These are phyloP conservation scores for Brachionus asplanchnoidis DNA, from an alignment of 1,140 invertebrate species.

Conservation along the genomic window DNA sequence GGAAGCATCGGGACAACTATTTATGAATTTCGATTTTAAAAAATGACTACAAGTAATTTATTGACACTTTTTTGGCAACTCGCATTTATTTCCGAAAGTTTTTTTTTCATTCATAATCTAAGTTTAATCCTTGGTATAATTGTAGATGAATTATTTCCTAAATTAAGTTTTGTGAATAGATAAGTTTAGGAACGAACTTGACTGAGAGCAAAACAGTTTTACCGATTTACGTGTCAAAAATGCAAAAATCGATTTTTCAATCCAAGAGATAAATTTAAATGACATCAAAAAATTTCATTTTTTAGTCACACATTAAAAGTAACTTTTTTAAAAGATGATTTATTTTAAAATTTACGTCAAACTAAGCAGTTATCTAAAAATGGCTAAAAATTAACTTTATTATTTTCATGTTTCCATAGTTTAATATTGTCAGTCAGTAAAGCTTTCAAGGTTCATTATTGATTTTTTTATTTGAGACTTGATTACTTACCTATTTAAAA, in stretches of 20 bases:
- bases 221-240: background rate
- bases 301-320: background rate
- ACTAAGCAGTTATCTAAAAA: background rate
- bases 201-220: background rate
- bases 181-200: background rate
- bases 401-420: background rate
- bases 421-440: background rate
- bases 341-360: background rate
- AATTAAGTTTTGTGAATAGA: background rate
- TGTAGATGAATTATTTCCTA: background rate
- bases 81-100: background rate
- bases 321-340: background rate
- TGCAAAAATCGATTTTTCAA: background rate
- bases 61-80: background rate
- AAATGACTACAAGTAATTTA: background rate
- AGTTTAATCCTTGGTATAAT: background rate
- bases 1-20: background rate
- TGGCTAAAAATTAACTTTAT: background rate
- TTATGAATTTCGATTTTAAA: slow-evolving; percentile 6
- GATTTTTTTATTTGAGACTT: background rate
- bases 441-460: background rate
- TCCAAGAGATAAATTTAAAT: background rate
- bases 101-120: background rate
- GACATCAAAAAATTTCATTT: background rate
- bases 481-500: background rate